Base-by-base conservation (phyloP, 2,888 invertebrate genomes). In the Sipha maydis region DNA sequence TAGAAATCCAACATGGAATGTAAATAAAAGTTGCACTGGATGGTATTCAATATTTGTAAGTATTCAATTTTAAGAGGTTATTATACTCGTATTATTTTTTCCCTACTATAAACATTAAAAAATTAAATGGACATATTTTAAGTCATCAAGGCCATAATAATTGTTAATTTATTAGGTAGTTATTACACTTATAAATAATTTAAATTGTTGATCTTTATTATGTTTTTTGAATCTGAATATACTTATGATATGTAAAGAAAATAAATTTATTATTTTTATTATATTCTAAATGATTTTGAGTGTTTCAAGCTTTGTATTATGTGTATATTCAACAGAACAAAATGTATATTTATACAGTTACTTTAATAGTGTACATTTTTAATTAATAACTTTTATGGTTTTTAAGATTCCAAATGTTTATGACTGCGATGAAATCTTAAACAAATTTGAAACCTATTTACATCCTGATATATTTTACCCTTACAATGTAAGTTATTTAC, bases 11-110 rank as follows among this genome's bases (percentile, higher is more conserved):
- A 69, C 31, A 7, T 48, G 21, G 11, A 7, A 3, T 7, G 0
- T 83, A 21, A 4, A 28, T 9, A 19, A 41, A 71, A 83, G 82
- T 48, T 19, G 41, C 28, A 71, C 69, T 28, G 82, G 82, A 71
- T 83, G 82, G 82, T 83, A 83, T 41, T 19, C 19, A 28, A 28
- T 83, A 48, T 3, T 9, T 69, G 69, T 83, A 41, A 82, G 82
- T 82, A 34, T 1, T 80, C 19, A 54, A 28, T 48, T 54, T 78
- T 54, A 54, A 78, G 28, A 31, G 8, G 41, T 5, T 41, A 41
- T 28, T 8, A 0, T 21, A 56, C 17, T 19, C 56, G 3, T 19
- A 56, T 17, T 56, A 19, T 11, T 56, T 11, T 56, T 4, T 56
- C 21, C 41, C 17, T 56, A 54, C 14, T 56, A 19, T 1, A 17